A percentile compares a stretch with the other conserved stretches of the same genome.
phyloP scores from a whole-genome alignment of 2,113 vertebrate species.

The Oostethus manadensis region DNA sequence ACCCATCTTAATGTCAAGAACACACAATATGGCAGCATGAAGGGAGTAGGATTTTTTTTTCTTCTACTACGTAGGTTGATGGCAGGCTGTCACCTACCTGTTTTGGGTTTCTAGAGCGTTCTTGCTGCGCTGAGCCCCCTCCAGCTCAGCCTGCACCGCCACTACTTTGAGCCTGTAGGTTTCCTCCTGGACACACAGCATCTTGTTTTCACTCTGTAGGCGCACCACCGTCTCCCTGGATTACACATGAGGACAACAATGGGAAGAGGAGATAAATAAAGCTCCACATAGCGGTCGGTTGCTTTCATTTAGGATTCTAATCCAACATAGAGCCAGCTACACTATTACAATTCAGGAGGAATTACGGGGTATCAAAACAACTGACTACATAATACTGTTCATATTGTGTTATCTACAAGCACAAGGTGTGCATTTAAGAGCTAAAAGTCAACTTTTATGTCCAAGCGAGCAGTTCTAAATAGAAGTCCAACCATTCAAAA shows the following conservation, averaged over 20 bases:
- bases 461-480: neutral
- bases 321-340: neutral
- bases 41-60: constrained; percentile 1
- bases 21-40: constrained; percentile 48
- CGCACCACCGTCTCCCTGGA: constrained; percentile 80
- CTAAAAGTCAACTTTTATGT: constrained; percentile 32
- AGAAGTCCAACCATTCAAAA: neutral
- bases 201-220: constrained; percentile 85
- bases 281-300: neutral
- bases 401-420: too few relatives aligned
- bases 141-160: constrained; percentile 75
- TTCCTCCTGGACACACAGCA: constrained; percentile 81
- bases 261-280: neutral
- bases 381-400: too few relatives aligned
- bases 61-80: neutral
- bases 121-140: constrained; percentile 77
- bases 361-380: too few relatives aligned
- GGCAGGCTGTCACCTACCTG: constrained; percentile 60
- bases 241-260: neutral
- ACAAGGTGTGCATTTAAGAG: constrained; percentile 23
- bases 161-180: constrained; percentile 71
- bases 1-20: constrained; percentile 42
- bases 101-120: constrained; percentile 79
- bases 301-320: neutral
- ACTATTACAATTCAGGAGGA: neutral